Percentiles rank a stretch among this genome's conserved stretches.
Conservation (phyloP, 2,888 invertebrate genomes). For the Acronicta alni region DNA sequence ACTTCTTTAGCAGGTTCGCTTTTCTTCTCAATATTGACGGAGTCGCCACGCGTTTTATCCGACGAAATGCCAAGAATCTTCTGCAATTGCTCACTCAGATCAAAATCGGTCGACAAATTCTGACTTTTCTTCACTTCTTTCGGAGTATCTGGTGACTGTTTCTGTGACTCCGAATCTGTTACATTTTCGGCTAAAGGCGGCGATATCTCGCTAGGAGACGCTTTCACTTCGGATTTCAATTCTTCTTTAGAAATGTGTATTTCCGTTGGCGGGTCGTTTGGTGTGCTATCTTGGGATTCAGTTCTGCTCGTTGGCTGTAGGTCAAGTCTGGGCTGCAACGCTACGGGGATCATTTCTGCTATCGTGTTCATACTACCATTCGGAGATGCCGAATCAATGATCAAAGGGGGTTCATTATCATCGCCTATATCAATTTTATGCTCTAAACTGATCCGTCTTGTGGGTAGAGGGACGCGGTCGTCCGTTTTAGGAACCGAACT, state of each 20-base stretch:
- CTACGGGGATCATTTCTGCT: conserved; percentile 83
- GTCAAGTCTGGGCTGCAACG: conserved; percentile 78
- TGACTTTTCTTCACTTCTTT: conserved; percentile 86
- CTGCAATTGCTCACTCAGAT: conserved; percentile 85
- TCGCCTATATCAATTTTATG: conserved; percentile 87
- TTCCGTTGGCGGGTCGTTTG: conserved; percentile 85
- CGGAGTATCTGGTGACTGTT: conserved; percentile 82
- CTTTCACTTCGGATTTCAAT: conserved; percentile 73
- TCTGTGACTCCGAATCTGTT: conserved; percentile 77
- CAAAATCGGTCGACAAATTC: conserved; percentile 86
- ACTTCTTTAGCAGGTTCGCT: conserved; percentile 79
- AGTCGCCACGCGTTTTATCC: conserved; percentile 80
- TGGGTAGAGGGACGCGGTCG: conserved; percentile 74
- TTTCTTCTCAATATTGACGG: conserved; percentile 73
- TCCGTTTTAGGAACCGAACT: conserved; percentile 84
- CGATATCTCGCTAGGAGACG: conserved; percentile 85
- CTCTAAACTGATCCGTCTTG: conserved; percentile 81
- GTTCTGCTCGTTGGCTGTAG: conserved; percentile 73
- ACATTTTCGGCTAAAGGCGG: conserved; percentile 77
- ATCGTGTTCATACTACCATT: conserved; percentile 84
- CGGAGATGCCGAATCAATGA: conserved; percentile 83
- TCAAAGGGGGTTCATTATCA: conserved; percentile 85
- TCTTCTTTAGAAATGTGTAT: conserved; percentile 81
- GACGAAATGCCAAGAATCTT: conserved; percentile 86
- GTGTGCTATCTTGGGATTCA: conserved; percentile 82